Percentiles rank a stretch among this genome's conserved stretches.
These are phyloP conservation scores for Hypanus sabinus DNA, from an alignment of 2,113 vertebrate species.

Conservation along the genomic window DNA sequence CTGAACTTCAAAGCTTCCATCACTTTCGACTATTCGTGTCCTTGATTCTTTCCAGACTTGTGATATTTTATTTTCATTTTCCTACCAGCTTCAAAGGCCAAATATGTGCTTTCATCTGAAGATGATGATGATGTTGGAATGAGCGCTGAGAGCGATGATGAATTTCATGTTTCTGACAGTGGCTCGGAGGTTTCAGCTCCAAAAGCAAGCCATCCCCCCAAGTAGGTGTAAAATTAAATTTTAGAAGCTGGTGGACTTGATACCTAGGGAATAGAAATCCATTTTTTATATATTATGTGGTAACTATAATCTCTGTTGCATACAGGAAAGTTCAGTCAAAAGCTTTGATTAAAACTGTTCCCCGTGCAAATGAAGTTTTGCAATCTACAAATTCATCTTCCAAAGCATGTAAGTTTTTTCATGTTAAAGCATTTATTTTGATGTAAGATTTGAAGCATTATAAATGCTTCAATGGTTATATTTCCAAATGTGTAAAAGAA, in stretches of 20 bases:
- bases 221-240: constrained; percentile 48
- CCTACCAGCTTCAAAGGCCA: neutral
- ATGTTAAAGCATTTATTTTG: neutral
- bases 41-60: neutral
- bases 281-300: neutral
- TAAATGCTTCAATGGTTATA: neutral
- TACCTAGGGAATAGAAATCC: neutral
- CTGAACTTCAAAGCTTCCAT: neutral
- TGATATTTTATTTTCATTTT: neutral
- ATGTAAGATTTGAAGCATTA: neutral
- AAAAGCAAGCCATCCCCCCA: constrained; percentile 47
- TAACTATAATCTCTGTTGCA: neutral
- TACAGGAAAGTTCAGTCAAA: constrained; percentile 4
- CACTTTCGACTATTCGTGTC: neutral
- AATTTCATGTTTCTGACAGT: constrained; percentile 42
- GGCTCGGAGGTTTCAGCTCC: constrained; percentile 38
- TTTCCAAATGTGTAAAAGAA: neutral
- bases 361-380: neutral
- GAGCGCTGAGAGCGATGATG: constrained; percentile 38
- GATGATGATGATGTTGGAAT: neutral
- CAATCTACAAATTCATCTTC: neutral
- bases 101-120: neutral
- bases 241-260: neutral
- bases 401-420: constrained; percentile 12
- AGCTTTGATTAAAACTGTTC: neutral